These are phyloP conservation scores for Callochromis pleurospilus DNA, from an alignment of 2,113 vertebrate species.

Conservation along the genomic window DNA sequence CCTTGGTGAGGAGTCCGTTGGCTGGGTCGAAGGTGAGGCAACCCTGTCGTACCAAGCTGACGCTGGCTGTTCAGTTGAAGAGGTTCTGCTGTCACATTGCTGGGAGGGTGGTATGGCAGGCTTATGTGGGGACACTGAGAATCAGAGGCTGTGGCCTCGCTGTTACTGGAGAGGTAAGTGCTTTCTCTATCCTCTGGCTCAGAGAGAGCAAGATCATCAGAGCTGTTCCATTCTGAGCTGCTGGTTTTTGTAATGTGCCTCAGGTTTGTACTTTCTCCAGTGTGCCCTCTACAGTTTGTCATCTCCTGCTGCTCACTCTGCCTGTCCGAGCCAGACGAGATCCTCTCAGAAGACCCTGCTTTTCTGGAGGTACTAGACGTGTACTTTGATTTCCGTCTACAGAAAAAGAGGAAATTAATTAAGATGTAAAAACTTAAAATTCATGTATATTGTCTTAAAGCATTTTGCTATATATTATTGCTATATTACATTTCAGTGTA, in stretches of 20 bases:
- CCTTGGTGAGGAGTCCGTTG: slow-evolving; percentile 36
- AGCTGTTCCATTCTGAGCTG: slow-evolving; percentile 78
- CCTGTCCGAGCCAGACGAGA: slow-evolving; percentile 28
- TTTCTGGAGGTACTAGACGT: slow-evolving; percentile 51
- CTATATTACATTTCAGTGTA: background rate
- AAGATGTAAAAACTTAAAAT: background rate
- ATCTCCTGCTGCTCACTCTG: slow-evolving; percentile 53
- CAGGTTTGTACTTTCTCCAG: slow-evolving; percentile 42
- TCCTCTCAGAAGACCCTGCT: slow-evolving; percentile 48
- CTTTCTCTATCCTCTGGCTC: slow-evolving; percentile 75
- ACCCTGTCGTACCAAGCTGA: slow-evolving; percentile 66
- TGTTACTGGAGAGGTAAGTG: slow-evolving; percentile 66
- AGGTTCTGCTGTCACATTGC: slow-evolving; percentile 35
- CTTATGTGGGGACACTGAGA: slow-evolving; percentile 33
- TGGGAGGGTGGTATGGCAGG: slow-evolving; percentile 24
- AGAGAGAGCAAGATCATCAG: slow-evolving; percentile 69
- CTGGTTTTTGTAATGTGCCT: slow-evolving; percentile 68
- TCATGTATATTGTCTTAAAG: background rate
- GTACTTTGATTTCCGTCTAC: slow-evolving; percentile 68
- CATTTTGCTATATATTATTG: background rate
- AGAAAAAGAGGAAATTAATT: background rate
- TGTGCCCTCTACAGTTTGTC: slow-evolving; percentile 34
- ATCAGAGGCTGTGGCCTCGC: slow-evolving; percentile 44
- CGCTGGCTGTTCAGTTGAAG: slow-evolving; percentile 64
- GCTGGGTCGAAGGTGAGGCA: slow-evolving; percentile 78